Evolutionary conservation across 2,888 invertebrate genomes (phyloP).

Genomic region (Drosophila gaucha): DNA sequence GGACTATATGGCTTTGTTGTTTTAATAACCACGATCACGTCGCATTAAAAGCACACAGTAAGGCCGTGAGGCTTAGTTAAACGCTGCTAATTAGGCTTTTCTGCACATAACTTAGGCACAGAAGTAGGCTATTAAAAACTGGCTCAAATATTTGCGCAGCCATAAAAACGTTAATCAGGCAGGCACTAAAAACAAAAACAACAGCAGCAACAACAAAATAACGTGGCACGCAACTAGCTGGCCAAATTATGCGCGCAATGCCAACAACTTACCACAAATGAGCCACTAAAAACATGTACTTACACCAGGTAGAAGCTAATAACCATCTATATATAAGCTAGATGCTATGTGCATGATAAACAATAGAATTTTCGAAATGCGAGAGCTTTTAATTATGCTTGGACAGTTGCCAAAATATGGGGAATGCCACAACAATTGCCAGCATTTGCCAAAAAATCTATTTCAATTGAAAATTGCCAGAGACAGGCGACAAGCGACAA

Average conservation of each 20-base stretch:
- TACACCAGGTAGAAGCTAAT: conserved; percentile 31
- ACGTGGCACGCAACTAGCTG: conserved; percentile 33
- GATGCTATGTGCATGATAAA: conserved; percentile 1
- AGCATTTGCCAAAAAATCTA: conserved; percentile 70
- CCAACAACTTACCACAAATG: conserved; percentile 31
- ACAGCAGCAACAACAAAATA: neutral
- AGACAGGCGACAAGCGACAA: conserved; percentile 46
- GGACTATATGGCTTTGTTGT: conserved; percentile 44
- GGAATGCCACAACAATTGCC: conserved; percentile 48
- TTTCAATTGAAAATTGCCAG: conserved; percentile 72
- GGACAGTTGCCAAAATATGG: conserved; percentile 51
- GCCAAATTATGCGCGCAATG: conserved; percentile 32
- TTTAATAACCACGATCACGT: conserved; percentile 80
- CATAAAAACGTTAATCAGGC: conserved; percentile 79
- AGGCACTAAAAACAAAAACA: neutral
- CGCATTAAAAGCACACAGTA: conserved; percentile 59
- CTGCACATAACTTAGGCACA: conserved; percentile 61
- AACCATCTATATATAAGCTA: neutral
- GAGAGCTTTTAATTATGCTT: conserved; percentile 67
- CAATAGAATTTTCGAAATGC: conserved; percentile 11
- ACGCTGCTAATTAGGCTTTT: conserved; percentile 81
- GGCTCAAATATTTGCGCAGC: conserved; percentile 70
- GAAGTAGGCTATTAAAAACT: conserved; percentile 72
- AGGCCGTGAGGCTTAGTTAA: conserved; percentile 78
- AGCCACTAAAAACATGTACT: conserved; percentile 20